phyloP scores from a whole-genome alignment of 30 jellyfish, hydroid and myxozoan genomes.

The Calvadosia cruxmelitensis region DNA sequence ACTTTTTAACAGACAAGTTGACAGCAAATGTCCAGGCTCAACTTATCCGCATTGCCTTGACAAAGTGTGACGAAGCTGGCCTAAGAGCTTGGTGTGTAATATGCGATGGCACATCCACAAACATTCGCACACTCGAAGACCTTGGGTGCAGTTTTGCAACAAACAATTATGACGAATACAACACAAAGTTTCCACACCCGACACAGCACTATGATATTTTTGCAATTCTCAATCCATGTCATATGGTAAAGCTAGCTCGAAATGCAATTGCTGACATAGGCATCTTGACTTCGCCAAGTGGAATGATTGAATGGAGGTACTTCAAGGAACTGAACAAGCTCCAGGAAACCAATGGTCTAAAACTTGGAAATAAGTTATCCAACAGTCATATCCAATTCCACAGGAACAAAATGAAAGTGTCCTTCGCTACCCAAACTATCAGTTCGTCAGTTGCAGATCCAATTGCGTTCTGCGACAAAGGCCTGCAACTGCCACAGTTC shows the following conservation, averaged over 20 bases:
- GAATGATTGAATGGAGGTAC: slow-evolving; percentile 9
- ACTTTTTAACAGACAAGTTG: neutral
- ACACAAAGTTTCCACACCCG: neutral
- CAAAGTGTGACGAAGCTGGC: neutral
- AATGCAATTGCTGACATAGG: slow-evolving; percentile 38
- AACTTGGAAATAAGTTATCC: slow-evolving; percentile 11
- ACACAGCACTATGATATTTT: neutral
- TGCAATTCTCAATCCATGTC: slow-evolving; percentile 21
- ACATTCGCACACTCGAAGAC: slow-evolving; percentile 1
- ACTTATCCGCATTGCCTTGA: neutral
- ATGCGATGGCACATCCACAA: slow-evolving; percentile 33
- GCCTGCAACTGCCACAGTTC: slow-evolving; percentile 16
- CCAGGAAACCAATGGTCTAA: slow-evolving; percentile 26
- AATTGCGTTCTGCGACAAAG: slow-evolving; percentile 9
- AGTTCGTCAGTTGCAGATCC: slow-evolving; percentile 5
- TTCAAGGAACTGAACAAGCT: slow-evolving; percentile 5
- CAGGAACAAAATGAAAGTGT: slow-evolving; percentile 38
- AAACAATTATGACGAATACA: neutral
- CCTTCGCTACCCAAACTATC: neutral
- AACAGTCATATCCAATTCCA: slow-evolving; percentile 7
- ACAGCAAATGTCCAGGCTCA: neutral
- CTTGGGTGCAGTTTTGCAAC: slow-evolving; percentile 28
- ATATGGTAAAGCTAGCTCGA: slow-evolving; percentile 29
- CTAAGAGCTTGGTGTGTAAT: slow-evolving; percentile 10
- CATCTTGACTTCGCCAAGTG: slow-evolving; percentile 4